Conservation (phyloP, 2,888 invertebrate genomes). For the Frankliniella fusca region DNA sequence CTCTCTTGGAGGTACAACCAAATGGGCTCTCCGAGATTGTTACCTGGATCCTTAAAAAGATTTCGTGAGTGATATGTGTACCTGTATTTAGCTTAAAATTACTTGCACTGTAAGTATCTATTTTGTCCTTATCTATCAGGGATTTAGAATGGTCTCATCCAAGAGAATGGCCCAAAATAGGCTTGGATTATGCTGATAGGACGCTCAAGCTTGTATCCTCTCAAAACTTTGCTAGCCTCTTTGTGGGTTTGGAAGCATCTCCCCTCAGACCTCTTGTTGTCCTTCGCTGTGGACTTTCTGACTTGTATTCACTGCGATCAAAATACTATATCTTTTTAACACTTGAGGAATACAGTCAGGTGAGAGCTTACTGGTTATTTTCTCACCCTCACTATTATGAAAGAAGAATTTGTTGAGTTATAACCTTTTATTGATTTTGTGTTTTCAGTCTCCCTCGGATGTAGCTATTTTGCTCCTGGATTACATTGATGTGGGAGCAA, state of each 20-base stretch:
- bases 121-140: slow-evolving; percentile 37
- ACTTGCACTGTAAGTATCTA: background rate
- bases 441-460: slow-evolving; percentile 38
- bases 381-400: background rate
- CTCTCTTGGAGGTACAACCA: slow-evolving; percentile 42
- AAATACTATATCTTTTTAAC: slow-evolving; percentile 30
- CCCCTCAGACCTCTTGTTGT: background rate
- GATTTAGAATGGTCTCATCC: slow-evolving; percentile 42
- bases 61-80: background rate
- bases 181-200: slow-evolving; percentile 46
- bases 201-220: slow-evolving; percentile 43
- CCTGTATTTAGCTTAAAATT: background rate
- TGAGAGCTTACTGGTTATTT: background rate
- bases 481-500: slow-evolving; percentile 42
- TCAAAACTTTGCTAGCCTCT: background rate
- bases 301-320: background rate
- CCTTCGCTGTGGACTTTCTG: background rate
- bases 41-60: background rate
- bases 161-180: slow-evolving; percentile 43
- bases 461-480: slow-evolving; percentile 42
- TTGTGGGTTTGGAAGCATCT: background rate
- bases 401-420: background rate
- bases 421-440: background rate
- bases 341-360: slow-evolving; percentile 31
- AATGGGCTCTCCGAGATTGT: slow-evolving; percentile 42